phyloP scores from a whole-genome alignment of 2,797 vertebrate species.

The Bradypus variegatus region DNA sequence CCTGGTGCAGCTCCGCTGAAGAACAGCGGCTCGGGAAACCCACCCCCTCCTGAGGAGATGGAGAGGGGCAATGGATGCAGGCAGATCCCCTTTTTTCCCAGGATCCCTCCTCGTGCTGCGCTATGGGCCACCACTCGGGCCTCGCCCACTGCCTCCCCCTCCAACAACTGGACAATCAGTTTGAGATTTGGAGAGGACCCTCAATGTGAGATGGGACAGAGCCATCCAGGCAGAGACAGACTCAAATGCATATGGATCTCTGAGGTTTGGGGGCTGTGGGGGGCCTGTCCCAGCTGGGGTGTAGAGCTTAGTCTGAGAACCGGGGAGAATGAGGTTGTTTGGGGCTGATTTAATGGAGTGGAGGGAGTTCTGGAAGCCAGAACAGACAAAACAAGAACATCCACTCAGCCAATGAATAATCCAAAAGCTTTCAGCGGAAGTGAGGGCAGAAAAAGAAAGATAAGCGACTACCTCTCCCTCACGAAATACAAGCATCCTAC shows the following conservation, averaged over 20 bases:
- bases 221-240: background rate
- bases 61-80: too few species aligned
- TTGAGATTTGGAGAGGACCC: too few species aligned
- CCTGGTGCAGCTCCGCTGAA: too few species aligned
- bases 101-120: too few species aligned
- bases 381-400: background rate
- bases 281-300: background rate
- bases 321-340: background rate
- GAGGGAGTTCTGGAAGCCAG: background rate
- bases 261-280: background rate
- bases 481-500: background rate
- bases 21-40: too few species aligned
- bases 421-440: background rate
- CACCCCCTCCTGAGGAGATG: too few species aligned
- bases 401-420: background rate
- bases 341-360: background rate
- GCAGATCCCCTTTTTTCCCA: too few species aligned
- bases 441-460: background rate
- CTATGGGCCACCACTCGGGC: too few species aligned
- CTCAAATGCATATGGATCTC: background rate
- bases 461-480: rapidly evolving
- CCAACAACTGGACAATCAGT: too few species aligned
- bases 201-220: background rate
- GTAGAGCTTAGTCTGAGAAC: background rate
- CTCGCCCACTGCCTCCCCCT: too few species aligned